phyloP scores from a whole-genome alignment of 2,113 vertebrate genomes.

The Tragelaphus imberbis region DNA sequence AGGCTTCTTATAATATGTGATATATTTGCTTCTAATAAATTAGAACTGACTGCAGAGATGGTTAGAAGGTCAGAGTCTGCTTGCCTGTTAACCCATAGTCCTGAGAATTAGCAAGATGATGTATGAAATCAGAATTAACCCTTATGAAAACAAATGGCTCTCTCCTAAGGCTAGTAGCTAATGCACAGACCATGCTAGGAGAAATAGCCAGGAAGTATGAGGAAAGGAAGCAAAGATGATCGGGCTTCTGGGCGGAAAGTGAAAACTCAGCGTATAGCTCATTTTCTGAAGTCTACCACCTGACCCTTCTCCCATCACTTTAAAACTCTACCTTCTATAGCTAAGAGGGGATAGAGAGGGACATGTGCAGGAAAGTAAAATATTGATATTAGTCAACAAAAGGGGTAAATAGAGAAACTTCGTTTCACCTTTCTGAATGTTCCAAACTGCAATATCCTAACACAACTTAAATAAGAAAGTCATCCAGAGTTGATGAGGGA shows the following conservation, averaged over 20 bases:
- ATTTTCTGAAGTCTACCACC: slow-evolving; percentile 54
- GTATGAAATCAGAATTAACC: slow-evolving; percentile 59
- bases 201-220: not conserved
- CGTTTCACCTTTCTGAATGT: slow-evolving; percentile 15
- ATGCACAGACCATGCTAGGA: not conserved
- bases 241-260: slow-evolving; percentile 40
- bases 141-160: slow-evolving; percentile 63
- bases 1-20: slow-evolving; percentile 46
- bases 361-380: slow-evolving; percentile 20
- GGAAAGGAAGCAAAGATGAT: slow-evolving; percentile 3
- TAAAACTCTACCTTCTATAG: not conserved
- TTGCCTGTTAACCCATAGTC: slow-evolving; percentile 44
- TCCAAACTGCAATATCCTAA: not conserved
- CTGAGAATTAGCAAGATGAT: slow-evolving; percentile 58
- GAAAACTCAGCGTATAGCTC: slow-evolving; percentile 55
- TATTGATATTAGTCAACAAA: slow-evolving; percentile 49
- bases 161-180: slow-evolving; percentile 40
- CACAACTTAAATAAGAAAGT: slow-evolving; percentile 42
- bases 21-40: slow-evolving; percentile 69
- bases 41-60: not conserved
- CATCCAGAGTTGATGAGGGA: not conserved
- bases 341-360: not conserved
- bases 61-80: slow-evolving; percentile 21
- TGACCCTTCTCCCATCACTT: not conserved
- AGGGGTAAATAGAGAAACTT: slow-evolving; percentile 51